These are phyloP conservation scores for Notarius lentiginosus DNA, from an alignment of 2,113 vertebrate species.

Conservation along the genomic window DNA sequence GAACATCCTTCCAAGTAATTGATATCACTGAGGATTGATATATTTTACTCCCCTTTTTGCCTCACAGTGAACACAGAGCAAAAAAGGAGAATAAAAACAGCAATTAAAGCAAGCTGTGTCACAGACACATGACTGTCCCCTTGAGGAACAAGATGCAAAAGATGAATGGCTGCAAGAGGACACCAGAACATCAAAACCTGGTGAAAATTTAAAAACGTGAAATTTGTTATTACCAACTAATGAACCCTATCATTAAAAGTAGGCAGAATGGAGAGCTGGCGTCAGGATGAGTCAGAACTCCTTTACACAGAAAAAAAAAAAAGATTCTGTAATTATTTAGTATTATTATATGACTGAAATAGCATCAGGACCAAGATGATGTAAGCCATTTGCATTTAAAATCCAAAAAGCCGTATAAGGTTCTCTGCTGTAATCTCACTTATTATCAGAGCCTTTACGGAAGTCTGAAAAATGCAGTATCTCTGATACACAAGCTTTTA, in stretches of 20 bases:
- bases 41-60: neutral
- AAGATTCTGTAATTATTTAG: neutral
- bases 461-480: neutral
- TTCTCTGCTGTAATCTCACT: constrained; percentile 17
- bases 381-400: neutral
- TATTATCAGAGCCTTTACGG: constrained; percentile 14
- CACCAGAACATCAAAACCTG: neutral
- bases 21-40: neutral
- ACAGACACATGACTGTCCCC: neutral
- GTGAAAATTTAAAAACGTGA: neutral
- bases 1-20: constrained; percentile 26
- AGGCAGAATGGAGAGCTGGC: neutral
- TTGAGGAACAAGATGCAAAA: neutral
- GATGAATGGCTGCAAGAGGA: neutral
- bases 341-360: constrained; percentile 1
- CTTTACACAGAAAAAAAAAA: neutral
- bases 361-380: neutral
- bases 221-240: constrained; percentile 14
- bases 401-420: constrained; percentile 26
- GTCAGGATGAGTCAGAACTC: neutral
- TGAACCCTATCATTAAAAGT: constrained; percentile 12
- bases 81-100: neutral
- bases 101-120: constrained; percentile 8
- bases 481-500: neutral
- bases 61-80: neutral